Percentiles rank a stretch among this genome's conserved stretches.
These are phyloP conservation scores for Scortum barcoo DNA, from an alignment of 2,113 vertebrate genomes.

Conservation along the genomic window DNA sequence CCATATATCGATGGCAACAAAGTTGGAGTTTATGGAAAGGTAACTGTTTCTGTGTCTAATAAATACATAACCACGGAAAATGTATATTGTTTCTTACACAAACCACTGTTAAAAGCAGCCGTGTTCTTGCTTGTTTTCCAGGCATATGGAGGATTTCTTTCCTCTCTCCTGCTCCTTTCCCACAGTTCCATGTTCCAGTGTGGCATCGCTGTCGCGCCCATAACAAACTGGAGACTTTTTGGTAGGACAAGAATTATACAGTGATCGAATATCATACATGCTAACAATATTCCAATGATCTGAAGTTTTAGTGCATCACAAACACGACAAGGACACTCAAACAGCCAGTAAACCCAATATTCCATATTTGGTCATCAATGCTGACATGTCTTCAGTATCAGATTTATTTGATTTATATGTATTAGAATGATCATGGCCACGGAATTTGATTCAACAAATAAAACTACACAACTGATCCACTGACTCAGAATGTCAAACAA, in stretches of 20 bases:
- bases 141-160: conserved; percentile 84
- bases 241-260: conserved; percentile 54
- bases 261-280: neutral
- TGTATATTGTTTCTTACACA: neutral
- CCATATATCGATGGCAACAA: conserved; percentile 76
- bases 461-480: neutral
- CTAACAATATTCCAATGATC: neutral
- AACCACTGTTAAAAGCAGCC: neutral
- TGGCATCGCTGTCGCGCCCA: conserved; percentile 79
- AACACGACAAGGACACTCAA: neutral
- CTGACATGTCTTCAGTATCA: neutral
- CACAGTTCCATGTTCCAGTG: conserved; percentile 74
- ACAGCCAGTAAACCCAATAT: neutral
- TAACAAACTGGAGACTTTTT: conserved; percentile 83
- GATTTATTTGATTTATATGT: neutral
- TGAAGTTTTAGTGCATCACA: neutral
- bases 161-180: conserved; percentile 79
- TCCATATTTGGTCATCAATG: neutral
- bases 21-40: conserved; percentile 84
- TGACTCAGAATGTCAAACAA: neutral
- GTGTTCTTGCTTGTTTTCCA: conserved; percentile 33
- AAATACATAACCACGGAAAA: neutral
- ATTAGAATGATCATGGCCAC: neutral
- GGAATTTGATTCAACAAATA: neutral
- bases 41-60: conserved; percentile 34